phyloP scores from a whole-genome alignment of 2,797 vertebrate genomes.

The Argentina silus region DNA sequence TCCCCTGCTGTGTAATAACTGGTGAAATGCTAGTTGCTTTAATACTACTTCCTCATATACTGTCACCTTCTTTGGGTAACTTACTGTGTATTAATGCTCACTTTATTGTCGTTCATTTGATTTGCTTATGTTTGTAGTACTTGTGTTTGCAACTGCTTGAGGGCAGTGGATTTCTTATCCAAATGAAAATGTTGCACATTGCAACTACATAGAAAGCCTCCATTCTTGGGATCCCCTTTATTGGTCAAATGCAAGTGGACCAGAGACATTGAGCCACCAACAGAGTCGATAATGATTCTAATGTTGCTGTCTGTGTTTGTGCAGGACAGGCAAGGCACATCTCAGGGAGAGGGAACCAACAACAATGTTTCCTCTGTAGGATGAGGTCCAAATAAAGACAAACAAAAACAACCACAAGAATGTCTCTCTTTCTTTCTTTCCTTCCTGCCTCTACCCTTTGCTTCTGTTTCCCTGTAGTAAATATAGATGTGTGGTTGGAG shows the following conservation, averaged over 20 bases:
- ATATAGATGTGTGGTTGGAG: neutral
- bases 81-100: neutral
- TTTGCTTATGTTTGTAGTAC: neutral
- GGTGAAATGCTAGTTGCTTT: neutral
- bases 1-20: neutral
- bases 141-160: neutral
- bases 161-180: neutral
- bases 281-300: neutral
- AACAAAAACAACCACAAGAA: neutral
- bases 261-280: neutral
- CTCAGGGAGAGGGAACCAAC: neutral
- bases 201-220: neutral
- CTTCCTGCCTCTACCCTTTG: slow-evolving; percentile 62
- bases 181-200: neutral
- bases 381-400: neutral
- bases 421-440: slow-evolving; percentile 53
- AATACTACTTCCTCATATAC: neutral
- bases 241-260: neutral
- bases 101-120: neutral
- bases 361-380: neutral
- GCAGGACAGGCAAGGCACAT: neutral
- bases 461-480: neutral
- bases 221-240: neutral
- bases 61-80: neutral
- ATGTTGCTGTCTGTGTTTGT: neutral